phyloP scores from a whole-genome alignment of 1,140 invertebrate species.

The Pollicipes pollicipes region DNA sequence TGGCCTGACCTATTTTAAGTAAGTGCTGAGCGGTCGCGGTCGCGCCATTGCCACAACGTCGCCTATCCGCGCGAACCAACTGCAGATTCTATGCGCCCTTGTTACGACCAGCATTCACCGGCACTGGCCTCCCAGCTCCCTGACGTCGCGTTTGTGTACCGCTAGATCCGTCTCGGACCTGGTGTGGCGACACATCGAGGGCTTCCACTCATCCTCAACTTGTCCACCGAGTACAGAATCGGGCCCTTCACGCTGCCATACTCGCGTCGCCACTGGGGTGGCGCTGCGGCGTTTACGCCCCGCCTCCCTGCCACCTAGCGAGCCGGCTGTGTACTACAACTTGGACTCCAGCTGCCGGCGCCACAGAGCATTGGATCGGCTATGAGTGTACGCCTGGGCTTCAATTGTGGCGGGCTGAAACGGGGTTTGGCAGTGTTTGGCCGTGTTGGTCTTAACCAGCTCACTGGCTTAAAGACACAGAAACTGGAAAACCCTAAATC shows the following conservation, averaged over 20 bases:
- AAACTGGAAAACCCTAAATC: too few relatives aligned
- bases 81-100: too few relatives aligned
- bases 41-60: too few relatives aligned
- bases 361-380: not conserved
- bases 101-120: too few relatives aligned
- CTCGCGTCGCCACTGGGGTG: not conserved
- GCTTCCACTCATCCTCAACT: not conserved
- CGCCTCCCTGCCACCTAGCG: not conserved
- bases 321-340: not conserved
- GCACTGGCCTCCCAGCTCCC: too few relatives aligned
- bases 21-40: too few relatives aligned
- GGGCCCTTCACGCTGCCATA: not conserved
- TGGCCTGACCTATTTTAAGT: too few relatives aligned
- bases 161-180: not conserved
- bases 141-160: too few relatives aligned
- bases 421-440: too few relatives aligned
- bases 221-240: not conserved
- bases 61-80: too few relatives aligned
- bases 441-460: not conserved
- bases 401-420: too few relatives aligned
- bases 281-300: not conserved
- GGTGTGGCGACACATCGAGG: not conserved
- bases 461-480: not conserved
- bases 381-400: too few relatives aligned
- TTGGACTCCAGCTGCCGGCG: not conserved